These are phyloP conservation scores for Prinia subflava DNA, from an alignment of 2,113 vertebrate species.

Conservation along the genomic window DNA sequence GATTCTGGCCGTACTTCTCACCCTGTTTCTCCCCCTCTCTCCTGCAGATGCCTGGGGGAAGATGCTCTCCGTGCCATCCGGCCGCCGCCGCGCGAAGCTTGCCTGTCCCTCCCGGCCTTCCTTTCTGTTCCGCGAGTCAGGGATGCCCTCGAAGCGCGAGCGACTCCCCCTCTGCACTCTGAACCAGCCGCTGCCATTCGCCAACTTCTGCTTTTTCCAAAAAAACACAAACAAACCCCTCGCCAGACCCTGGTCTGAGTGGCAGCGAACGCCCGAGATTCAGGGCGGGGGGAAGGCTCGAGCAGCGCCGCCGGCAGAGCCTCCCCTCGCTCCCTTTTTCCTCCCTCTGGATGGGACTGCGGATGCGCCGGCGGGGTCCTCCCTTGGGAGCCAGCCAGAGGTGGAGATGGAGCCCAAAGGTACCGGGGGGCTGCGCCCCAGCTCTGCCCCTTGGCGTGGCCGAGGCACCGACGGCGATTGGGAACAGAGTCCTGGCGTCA, in stretches of 20 bases:
- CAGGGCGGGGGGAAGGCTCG: not conserved
- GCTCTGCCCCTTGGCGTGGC: not conserved
- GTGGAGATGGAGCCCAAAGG: not conserved
- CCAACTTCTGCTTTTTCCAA: conserved; percentile 64
- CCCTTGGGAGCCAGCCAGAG: not conserved
- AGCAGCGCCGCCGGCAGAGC: not conserved
- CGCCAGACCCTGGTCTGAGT: not conserved
- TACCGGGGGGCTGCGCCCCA: not conserved
- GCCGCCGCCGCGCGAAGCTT: conserved; percentile 57
- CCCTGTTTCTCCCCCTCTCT: not conserved
- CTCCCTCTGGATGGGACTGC: not conserved
- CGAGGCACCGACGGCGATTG: not conserved
- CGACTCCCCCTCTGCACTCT: conserved; percentile 40
- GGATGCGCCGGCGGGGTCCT: not conserved
- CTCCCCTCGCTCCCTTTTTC: not conserved
- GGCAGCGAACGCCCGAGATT: not conserved
- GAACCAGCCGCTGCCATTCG: conserved; percentile 65
- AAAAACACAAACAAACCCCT: not conserved
- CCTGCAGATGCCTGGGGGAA: conserved; percentile 68
- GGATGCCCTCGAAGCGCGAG: conserved; percentile 31
- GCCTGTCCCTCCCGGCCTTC: conserved; percentile 59
- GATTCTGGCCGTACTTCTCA: not conserved
- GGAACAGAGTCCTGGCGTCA: not conserved
- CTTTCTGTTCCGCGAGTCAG: not conserved
- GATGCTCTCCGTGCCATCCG: conserved; percentile 68